A percentile compares a stretch with the other conserved stretches of the same genome.
phyloP scores from a whole-genome alignment of 1,140 invertebrate genomes.

The Glossosoma conforme region DNA sequence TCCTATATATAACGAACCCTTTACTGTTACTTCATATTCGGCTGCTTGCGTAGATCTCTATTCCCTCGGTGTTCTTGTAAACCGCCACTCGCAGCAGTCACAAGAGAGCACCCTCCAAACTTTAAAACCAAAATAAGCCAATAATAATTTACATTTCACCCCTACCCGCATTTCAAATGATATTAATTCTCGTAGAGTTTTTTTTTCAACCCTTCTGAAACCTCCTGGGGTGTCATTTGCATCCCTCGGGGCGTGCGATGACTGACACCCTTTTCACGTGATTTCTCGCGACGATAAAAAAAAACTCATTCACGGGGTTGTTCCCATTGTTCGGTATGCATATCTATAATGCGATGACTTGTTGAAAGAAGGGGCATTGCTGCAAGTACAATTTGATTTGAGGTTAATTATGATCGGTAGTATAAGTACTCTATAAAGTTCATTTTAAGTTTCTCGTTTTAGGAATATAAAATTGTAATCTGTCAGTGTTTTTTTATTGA shows the following conservation, averaged over 20 bases:
- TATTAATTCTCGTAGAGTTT: conserved; percentile 20
- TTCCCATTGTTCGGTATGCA: conserved; percentile 24
- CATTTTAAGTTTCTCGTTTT: too few relatives aligned
- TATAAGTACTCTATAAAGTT: too few relatives aligned
- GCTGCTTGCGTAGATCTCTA: not conserved
- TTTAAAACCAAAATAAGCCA: conserved; percentile 30
- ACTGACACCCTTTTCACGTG: conserved; percentile 10
- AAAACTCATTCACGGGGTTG: conserved; percentile 23
- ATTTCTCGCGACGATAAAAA: conserved; percentile 13
- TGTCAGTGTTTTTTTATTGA: too few relatives aligned
- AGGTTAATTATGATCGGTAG: conserved; percentile 20
- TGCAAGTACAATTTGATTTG: too few relatives aligned
- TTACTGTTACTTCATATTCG: too few relatives aligned
- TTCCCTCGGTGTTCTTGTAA: conserved; percentile 10
- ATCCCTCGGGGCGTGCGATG: conserved; percentile 21
- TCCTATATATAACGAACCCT: too few relatives aligned
- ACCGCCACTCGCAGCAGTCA: conserved; percentile 10
- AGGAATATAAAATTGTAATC: too few relatives aligned
- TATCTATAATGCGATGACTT: conserved; percentile 11
- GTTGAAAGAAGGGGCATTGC: conserved; percentile 10
- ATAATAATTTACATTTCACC: conserved; percentile 21
- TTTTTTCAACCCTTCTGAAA: conserved; percentile 17
- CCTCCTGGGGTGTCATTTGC: conserved; percentile 28
- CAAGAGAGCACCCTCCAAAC: conserved; percentile 12
- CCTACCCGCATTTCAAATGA: conserved; percentile 25